Percentiles rank a stretch among this genome's conserved stretches.
Evolutionary conservation across 2,888 invertebrate species (phyloP).

Genomic region (Cerceris ruficornis): DNA sequence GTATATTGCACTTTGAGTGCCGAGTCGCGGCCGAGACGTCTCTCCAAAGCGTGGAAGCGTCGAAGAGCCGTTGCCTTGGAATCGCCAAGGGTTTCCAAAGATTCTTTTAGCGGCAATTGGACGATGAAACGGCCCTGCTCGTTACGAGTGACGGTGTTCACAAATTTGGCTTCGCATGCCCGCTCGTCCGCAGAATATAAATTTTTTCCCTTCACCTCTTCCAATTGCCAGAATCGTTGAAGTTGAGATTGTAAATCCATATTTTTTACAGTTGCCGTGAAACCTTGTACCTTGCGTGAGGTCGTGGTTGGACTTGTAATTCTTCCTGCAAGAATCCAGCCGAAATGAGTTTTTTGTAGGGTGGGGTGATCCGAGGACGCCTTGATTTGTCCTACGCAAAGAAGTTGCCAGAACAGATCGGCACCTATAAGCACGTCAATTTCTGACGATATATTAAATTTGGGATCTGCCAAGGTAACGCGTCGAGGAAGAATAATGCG

Average conservation of each 20-base stretch:
- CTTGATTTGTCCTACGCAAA: neutral
- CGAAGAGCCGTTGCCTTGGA: neutral
- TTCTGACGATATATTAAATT: too few relatives aligned
- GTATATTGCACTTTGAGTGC: neutral
- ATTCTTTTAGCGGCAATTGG: neutral
- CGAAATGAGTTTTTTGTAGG: conserved; percentile 11
- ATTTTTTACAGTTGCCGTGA: neutral
- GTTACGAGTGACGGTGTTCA: neutral
- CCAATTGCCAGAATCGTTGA: conserved; percentile 12
- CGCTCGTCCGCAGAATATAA: neutral
- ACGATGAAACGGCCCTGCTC: conserved; percentile 3
- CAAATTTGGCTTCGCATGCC: conserved; percentile 10
- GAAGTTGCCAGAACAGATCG: neutral
- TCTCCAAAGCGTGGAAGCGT: conserved; percentile 1
- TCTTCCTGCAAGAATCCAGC: neutral
- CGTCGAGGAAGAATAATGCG: too few relatives aligned
- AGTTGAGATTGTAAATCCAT: neutral
- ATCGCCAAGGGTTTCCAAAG: neutral
- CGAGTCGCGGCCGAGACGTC: neutral
- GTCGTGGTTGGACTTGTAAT: neutral
- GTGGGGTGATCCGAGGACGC: neutral
- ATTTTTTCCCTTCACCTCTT: neutral
- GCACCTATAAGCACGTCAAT: neutral
- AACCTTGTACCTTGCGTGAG: neutral
- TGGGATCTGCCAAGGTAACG: too few relatives aligned